phyloP scores from a whole-genome alignment of 1,140 invertebrate species.

The Micrasema longulum region DNA sequence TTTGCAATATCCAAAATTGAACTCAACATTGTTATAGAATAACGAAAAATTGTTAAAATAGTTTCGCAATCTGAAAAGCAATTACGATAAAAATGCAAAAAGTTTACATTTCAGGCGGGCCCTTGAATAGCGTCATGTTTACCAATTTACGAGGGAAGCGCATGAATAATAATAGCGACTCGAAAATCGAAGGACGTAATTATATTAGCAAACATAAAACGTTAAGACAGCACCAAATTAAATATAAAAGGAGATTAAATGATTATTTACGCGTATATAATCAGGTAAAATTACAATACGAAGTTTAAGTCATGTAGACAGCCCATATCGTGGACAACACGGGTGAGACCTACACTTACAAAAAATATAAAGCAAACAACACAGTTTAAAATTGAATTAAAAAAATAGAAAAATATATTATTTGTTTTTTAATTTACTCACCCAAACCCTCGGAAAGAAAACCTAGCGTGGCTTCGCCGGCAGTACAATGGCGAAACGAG shows the following conservation, averaged over 20 bases:
- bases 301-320: too few species aligned
- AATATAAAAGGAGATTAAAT: too few species aligned
- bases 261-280: too few species aligned
- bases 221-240: neutral
- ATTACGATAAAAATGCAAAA: slow-evolving; percentile 7
- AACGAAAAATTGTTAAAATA: too few species aligned
- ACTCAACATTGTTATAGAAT: too few species aligned
- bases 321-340: neutral
- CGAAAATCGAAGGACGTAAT: slow-evolving; percentile 1
- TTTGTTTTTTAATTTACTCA: slow-evolving; percentile 32
- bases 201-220: neutral
- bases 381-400: slow-evolving; percentile 3
- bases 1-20: too few species aligned
- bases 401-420: slow-evolving; percentile 6
- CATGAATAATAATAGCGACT: slow-evolving; percentile 4
- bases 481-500: slow-evolving; percentile 37
- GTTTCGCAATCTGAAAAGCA: too few species aligned
- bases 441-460: slow-evolving; percentile 22
- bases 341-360: neutral
- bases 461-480: slow-evolving; percentile 36
- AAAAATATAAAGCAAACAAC: neutral
- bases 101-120: slow-evolving; percentile 32
- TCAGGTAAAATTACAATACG: too few species aligned
- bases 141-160: slow-evolving; percentile 39
- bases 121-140: slow-evolving; percentile 32